Percentiles rank a stretch among this genome's conserved stretches.
phyloP scores from a whole-genome alignment of 2,888 invertebrate species.

The Phlogophora meticulosa region DNA sequence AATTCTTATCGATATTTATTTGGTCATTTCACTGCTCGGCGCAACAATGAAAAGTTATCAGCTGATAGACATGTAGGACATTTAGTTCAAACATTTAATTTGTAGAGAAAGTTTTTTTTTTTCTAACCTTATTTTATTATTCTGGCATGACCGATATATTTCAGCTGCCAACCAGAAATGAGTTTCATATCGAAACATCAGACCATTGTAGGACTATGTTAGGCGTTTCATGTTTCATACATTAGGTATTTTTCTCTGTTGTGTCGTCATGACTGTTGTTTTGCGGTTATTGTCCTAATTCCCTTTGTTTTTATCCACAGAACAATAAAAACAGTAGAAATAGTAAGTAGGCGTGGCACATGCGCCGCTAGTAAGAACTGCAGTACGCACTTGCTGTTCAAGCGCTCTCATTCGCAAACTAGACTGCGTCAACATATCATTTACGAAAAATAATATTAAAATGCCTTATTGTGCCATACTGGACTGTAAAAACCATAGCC shows the following conservation, averaged over 20 bases:
- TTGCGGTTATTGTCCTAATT: constrained; percentile 20
- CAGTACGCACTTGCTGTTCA: too few relatives aligned
- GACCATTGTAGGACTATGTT: constrained; percentile 4
- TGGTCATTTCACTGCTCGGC: constrained; percentile 80
- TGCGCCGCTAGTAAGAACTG: too few relatives aligned
- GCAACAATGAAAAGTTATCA: constrained; percentile 49
- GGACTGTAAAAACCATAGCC: too few relatives aligned
- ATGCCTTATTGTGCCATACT: too few relatives aligned
- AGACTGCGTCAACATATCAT: too few relatives aligned
- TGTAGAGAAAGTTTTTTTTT: constrained; percentile 8
- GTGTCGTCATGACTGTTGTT: constrained; percentile 15
- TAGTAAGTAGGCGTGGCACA: too few relatives aligned
- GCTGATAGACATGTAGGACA: constrained; percentile 42
- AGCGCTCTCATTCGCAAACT: too few relatives aligned
- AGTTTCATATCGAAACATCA: not conserved
- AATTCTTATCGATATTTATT: constrained; percentile 74
- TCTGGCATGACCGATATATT: constrained; percentile 19
- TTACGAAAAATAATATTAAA: too few relatives aligned
- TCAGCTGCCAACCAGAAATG: constrained; percentile 12
- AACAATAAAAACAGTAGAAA: too few relatives aligned
- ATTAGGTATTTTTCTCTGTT: constrained; percentile 30
- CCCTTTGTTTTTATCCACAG: constrained; percentile 20
- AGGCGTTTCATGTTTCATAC: constrained; percentile 35
- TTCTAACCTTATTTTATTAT: not conserved
- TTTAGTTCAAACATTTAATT: constrained; percentile 8